Evolutionary conservation across 2,888 invertebrate species (phyloP), one percentile per base, ranked within the genome.

Genomic region (Listrodromus nycthemerus): DNA sequence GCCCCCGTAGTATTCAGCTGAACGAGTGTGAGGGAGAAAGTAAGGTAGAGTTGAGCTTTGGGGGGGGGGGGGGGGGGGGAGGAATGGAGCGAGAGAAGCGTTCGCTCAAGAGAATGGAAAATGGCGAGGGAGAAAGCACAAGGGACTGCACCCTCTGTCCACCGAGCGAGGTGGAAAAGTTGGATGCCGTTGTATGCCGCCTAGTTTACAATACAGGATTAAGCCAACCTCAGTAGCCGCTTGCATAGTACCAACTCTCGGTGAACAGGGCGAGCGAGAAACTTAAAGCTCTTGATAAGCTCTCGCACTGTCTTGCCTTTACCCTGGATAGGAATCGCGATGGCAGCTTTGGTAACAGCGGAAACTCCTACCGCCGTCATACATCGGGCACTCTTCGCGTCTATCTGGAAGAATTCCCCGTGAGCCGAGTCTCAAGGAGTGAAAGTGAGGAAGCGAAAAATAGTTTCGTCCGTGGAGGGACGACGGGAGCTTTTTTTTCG

Each of bases 141-240:
- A 61, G 80, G 78, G 69, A 83, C 73, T 75, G 61, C 61, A 27
- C 61, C 27, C 61, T 16, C 61, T 30, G 30, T 16, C 30, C 78
- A 50, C 19, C 55, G 55, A 55, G 84, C 82, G 86, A 88, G 86
- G 86, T 86, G 88, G 90, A 91, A 91, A 92, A 90, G 90, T 90
- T 90, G 88, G 85, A 86, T 86, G 86, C 85, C 86, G 89, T 88
- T 90, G 88, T 91, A 89, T 88, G 88, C 89, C 87, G 86, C 88
- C 89, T 91, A 91, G 91, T 92, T 92, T 91, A 91, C 91, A 92
- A 91, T 92, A 91, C 90, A 89, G 91, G 91, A 91, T 92, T 92
- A 92, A 92, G 91, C 88, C 87, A 71, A 73, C 76, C 45, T 67
- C 69, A 65, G 75, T 74, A 82, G 73, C 79, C 82, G 74, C 80